Evolutionary conservation across 2,888 invertebrate genomes (phyloP).

Genomic region (Oscheius sp.): DNA sequence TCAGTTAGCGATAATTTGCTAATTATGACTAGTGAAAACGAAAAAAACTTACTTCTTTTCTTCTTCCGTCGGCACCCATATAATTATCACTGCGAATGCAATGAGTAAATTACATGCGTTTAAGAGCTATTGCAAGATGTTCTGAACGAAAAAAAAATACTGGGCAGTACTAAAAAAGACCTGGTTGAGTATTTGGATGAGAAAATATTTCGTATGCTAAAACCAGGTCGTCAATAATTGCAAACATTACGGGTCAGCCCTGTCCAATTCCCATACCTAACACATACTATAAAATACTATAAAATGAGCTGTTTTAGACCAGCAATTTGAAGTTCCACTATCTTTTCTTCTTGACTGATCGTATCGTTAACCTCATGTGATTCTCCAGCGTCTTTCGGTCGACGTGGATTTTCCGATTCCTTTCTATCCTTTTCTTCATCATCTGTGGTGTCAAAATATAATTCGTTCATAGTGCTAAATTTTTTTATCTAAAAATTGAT

Average conservation of each 20-base stretch:
- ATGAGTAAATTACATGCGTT: conserved; percentile 56
- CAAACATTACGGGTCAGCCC: conserved; percentile 83
- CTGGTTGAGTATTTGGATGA: conserved; percentile 36
- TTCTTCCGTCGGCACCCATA: conserved; percentile 58
- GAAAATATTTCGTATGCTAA: conserved; percentile 86
- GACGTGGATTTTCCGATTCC: conserved; percentile 35
- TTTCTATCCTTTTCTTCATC: conserved; percentile 56
- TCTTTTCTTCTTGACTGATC: conserved; percentile 39
- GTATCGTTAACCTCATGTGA: conserved; percentile 68
- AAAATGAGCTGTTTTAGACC: not conserved
- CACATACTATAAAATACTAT: too few relatives aligned
- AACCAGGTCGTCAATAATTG: conserved; percentile 69
- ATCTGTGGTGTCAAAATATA: conserved; percentile 52
- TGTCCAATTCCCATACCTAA: conserved; percentile 83
- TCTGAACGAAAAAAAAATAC: conserved; percentile 52
- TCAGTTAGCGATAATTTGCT: too few relatives aligned
- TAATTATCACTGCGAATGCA: conserved; percentile 54
- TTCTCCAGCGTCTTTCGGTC: conserved; percentile 42
- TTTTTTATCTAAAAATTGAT: conserved; percentile 37
- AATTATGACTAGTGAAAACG: too few relatives aligned
- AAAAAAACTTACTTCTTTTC: conserved; percentile 39
- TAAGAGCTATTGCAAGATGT: conserved; percentile 64
- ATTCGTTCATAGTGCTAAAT: conserved; percentile 52
- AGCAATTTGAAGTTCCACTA: conserved; percentile 47
- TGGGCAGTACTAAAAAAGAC: too few relatives aligned